Base-by-base conservation (phyloP, 2,888 invertebrate species). In the Drosophila tripunctata region DNA sequence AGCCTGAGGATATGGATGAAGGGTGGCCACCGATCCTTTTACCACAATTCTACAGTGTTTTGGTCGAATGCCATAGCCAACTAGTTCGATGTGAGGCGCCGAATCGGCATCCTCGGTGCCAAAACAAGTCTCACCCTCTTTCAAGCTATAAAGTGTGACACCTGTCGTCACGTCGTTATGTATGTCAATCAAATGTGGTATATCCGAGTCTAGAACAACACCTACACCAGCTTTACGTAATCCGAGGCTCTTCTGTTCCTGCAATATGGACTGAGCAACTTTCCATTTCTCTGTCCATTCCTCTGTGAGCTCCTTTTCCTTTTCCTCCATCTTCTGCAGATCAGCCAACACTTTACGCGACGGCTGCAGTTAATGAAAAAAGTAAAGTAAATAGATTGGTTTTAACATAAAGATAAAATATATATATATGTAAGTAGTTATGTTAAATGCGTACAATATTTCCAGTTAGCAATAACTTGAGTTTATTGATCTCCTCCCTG, bases 211-310 rank as follows among this genome's bases (percentile, higher is more conserved):
- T 45, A 97, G 92, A 1, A 97, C 96, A 0, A 97, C 97, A 0
- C 98, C 98, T 0, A 96, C 94, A 0, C 96, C 96, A 38, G 97
- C 96, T 92, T 97, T 97, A 36, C 97, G 92, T 57, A 98, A 92
- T 0, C 97, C 97, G 21, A 97, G 92, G 3, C 97, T 96, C 88
- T 96, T 95, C 91, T 97, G 97, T 88, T 98, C 97, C 89, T 96
- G 95, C 30, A 97, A 92, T 78, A 97, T 97, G 78, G 95, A 95
- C 89, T 97, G 97, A 0, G 97, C 96, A 88, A 96, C 96, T 47
- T 96, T 93, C 98, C 98, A 98, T 90, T 97, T 97, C 89, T 97
- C 96, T 8, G 96, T 95, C 97, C 97, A 98, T 88, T 96, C 96
- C 91, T 97, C 97, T 0, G 97, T 97, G 62, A 98, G 93, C 58